Conservation (phyloP, 1,140 invertebrate species). For the Maniola jurtina region DNA sequence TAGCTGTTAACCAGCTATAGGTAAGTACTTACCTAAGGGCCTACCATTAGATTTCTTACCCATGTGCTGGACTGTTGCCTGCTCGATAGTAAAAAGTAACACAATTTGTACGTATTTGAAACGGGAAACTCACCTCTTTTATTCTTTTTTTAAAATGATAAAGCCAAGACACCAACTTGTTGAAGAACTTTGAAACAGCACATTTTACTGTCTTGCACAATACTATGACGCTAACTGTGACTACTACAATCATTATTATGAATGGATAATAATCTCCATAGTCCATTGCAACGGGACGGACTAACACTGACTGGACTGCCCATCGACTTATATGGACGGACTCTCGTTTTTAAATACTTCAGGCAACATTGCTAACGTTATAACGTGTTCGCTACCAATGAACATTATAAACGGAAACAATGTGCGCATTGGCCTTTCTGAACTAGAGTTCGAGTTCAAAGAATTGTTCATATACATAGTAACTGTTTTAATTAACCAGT, state of each 20-base stretch:
- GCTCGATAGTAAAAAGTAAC: too few species aligned
- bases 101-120: too few species aligned
- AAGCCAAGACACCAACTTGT: background rate
- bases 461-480: background rate
- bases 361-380: background rate
- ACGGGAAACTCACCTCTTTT: too few species aligned
- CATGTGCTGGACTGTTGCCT: too few species aligned
- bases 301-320: too few species aligned
- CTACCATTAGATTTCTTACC: too few species aligned
- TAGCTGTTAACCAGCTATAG: too few species aligned
- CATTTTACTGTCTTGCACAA: constrained; percentile 2
- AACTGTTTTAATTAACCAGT: background rate
- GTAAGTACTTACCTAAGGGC: too few species aligned
- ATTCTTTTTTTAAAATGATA: background rate
- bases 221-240: constrained; percentile 4
- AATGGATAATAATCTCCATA: background rate
- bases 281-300: too few species aligned
- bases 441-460: background rate
- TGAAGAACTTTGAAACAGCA: background rate
- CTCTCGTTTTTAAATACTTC: background rate
- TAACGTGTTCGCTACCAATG: background rate
- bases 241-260: background rate
- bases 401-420: constrained; percentile 1
- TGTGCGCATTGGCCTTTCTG: constrained; percentile 5
- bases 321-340: too few species aligned